These are phyloP conservation scores for Acanthosepion esculentum DNA, from an alignment of 2,888 invertebrate genomes.

Conservation along the genomic window DNA sequence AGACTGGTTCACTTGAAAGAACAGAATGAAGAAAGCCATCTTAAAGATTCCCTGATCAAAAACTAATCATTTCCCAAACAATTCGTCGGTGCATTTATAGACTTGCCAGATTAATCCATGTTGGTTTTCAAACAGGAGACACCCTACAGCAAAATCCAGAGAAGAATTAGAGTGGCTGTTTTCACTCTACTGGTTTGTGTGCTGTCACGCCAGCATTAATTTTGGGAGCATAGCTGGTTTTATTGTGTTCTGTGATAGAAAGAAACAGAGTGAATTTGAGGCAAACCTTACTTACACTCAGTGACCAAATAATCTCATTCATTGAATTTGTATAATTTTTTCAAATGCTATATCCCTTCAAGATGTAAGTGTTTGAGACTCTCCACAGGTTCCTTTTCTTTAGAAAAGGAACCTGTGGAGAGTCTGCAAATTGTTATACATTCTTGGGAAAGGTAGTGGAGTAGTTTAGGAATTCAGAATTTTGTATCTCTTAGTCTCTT, in stretches of 20 bases:
- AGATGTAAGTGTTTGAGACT: too few species aligned
- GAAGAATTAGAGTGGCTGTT: not conserved
- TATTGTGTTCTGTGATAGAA: not conserved
- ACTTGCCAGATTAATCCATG: not conserved
- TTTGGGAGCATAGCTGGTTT: not conserved
- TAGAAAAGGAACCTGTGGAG: too few species aligned
- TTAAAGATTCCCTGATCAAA: not conserved
- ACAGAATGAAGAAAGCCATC: not conserved
- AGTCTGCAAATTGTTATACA: too few species aligned
- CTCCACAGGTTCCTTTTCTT: too few species aligned
- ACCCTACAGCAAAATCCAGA: not conserved
- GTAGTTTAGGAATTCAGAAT: too few species aligned
- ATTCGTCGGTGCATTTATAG: constrained; percentile 4
- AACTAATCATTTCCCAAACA: constrained; percentile 3
- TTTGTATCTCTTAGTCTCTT: too few species aligned
- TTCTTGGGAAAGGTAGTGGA: too few species aligned
- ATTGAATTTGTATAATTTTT: not conserved
- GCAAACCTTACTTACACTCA: not conserved
- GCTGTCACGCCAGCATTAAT: not conserved
- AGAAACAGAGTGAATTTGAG: not conserved
- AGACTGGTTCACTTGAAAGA: not conserved
- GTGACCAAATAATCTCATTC: not conserved
- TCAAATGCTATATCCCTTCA: too few species aligned
- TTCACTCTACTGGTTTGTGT: not conserved
- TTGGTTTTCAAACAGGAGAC: not conserved